Conservation (phyloP, 2,888 invertebrate species). For the Sycophila texana region DNA sequence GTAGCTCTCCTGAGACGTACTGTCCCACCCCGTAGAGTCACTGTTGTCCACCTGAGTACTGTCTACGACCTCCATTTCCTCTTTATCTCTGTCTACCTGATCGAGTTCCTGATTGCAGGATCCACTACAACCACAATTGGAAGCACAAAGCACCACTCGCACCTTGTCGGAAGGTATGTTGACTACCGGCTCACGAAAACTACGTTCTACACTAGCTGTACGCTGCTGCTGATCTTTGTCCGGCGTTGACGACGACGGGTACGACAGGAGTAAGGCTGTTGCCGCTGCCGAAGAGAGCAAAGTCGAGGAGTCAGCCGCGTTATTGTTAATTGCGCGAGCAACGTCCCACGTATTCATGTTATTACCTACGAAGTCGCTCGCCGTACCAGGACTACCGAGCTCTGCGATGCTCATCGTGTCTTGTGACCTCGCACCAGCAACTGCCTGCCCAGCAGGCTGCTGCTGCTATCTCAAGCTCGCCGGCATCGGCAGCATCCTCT, state of each 20-base stretch:
- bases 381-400: slow-evolving; percentile 70
- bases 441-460: background rate
- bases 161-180: slow-evolving; percentile 29
- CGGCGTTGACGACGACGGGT: slow-evolving; percentile 26
- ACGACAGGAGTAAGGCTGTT: slow-evolving; percentile 29
- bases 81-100: background rate
- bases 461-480: slow-evolving; percentile 30
- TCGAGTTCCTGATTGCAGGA: background rate
- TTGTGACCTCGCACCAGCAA: background rate
- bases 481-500: background rate
- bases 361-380: slow-evolving; percentile 70
- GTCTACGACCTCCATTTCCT: background rate
- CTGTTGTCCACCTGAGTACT: slow-evolving; percentile 36
- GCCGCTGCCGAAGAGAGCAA: slow-evolving; percentile 18
- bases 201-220: slow-evolving; percentile 1
- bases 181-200: slow-evolving; percentile 23
- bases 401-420: slow-evolving; percentile 49
- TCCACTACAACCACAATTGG: slow-evolving; percentile 25
- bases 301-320: slow-evolving; percentile 20
- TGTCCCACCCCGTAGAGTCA: slow-evolving; percentile 59
- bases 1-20: background rate
- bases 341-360: slow-evolving; percentile 71
- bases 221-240: background rate
- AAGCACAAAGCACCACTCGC: slow-evolving; percentile 31
- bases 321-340: slow-evolving; percentile 60